These are phyloP conservation scores for Lathronympha strigana DNA, from an alignment of 2,888 invertebrate genomes.

Conservation along the genomic window DNA sequence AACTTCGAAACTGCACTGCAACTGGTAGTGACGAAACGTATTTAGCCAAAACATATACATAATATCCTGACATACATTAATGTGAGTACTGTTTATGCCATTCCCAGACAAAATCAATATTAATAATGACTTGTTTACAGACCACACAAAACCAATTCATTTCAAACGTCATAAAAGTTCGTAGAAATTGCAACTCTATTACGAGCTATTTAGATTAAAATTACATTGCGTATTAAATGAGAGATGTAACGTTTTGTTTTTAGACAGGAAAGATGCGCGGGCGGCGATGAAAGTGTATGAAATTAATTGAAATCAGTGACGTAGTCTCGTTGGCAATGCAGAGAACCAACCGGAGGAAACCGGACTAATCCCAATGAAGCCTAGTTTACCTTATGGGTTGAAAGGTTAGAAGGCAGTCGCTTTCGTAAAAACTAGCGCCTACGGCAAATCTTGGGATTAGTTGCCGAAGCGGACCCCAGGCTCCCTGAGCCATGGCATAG, in stretches of 20 bases:
- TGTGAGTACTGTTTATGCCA: background rate
- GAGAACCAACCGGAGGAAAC: too few species aligned
- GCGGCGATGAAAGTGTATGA: constrained; percentile 35
- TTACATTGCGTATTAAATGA: too few species aligned
- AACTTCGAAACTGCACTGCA: too few species aligned
- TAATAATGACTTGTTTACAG: background rate
- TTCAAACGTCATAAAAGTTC: background rate
- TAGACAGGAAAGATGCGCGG: background rate
- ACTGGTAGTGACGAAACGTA: too few species aligned
- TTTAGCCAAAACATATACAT: too few species aligned
- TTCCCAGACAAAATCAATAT: constrained; percentile 6
- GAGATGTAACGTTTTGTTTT: background rate
- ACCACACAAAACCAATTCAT: background rate
- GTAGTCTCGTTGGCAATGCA: constrained; percentile 25
- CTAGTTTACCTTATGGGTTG: too few species aligned
- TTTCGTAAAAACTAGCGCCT: too few species aligned
- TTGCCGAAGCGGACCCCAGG: too few species aligned
- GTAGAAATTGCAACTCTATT: background rate
- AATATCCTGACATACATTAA: background rate
- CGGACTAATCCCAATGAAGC: too few species aligned
- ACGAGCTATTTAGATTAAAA: background rate
- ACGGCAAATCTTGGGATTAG: too few species aligned
- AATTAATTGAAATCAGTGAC: constrained; percentile 30
- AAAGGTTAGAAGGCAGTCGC: too few species aligned
- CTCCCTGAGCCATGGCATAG: too few species aligned